Base-by-base conservation (phyloP, 2,797 vertebrate species). In the Eidolon dupreanum region DNA sequence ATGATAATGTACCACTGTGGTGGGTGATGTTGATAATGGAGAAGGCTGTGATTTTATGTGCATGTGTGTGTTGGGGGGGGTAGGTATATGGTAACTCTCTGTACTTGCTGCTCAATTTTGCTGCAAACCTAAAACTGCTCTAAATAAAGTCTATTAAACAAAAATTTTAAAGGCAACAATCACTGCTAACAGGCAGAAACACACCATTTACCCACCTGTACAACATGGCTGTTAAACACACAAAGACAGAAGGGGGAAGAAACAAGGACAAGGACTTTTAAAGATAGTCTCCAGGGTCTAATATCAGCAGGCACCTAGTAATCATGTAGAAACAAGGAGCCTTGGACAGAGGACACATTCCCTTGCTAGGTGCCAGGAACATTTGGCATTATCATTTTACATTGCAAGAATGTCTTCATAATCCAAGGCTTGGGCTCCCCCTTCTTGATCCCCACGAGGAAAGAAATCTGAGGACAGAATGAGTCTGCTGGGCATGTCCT, bases 351-450 rank as follows among this genome's bases (percentile, higher is more conserved):
- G 78, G 70, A 91, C 33, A 55, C 5, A 20, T 83, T 90, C 95
- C 59, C 71, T 86, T 55, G 90, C 51, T 65, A 28, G 17, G 20
- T 31, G 97, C 94, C 97, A 98, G 93, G 94, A 94, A 93, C 87
- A 88, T 77, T 90, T 96, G 93, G 36, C 92, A 97, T 97, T 97
- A 96, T 98, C 97, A 70, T 79, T 79, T 98, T 98, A 98, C 98
- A 97, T n/a, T 36, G 57, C 87, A 95, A 89, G 95, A 95, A 97
- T 92, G 89, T 91, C 94, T 83, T 91, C 91, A 86, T 93, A 93
- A 96, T 95, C 95, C 97, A 95, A 96, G 87, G 83, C 95, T 92
- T 63, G 77, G 28, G 49, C 93, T 96, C 94, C 81, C 41, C 36
- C 74, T 97, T 87, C 96, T 97, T 97, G 89, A 91, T 66, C 83